A percentile compares a stretch with the other conserved stretches of the same genome.
These are phyloP conservation scores for Eclectus roratus DNA, from an alignment of 2,113 vertebrate genomes.

Conservation along the genomic window DNA sequence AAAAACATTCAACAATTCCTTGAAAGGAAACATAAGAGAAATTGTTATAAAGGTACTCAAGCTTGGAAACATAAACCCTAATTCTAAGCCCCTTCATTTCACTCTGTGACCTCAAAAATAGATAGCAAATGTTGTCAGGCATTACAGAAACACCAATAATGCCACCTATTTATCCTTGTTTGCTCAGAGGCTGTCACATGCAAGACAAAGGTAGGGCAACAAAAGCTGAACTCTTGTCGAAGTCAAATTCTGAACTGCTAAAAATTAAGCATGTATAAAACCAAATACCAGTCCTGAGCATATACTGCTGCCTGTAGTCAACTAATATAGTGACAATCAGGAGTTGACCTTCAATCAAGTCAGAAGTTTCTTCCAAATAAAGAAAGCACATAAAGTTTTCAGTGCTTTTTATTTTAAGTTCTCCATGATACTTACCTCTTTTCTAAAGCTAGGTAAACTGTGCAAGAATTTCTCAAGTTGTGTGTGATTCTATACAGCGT, in stretches of 20 bases:
- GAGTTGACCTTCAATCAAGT: background rate
- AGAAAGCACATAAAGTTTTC: background rate
- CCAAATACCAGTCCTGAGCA: background rate
- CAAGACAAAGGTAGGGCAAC: background rate
- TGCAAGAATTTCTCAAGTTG: constrained; percentile 75
- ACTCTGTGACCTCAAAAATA: background rate
- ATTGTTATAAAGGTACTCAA: background rate
- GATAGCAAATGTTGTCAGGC: background rate
- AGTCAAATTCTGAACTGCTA: background rate
- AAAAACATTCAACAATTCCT: background rate
- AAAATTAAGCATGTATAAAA: background rate
- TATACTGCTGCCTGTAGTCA: background rate
- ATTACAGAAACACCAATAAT: background rate
- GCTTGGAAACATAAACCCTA: background rate
- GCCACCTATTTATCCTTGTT: background rate
- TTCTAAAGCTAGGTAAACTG: constrained; percentile 84
- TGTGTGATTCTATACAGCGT: constrained; percentile 79
- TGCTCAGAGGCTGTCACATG: background rate
- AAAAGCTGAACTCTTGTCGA: background rate
- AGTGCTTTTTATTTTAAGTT: background rate
- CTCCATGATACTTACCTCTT: constrained; percentile 78
- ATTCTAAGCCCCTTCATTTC: background rate
- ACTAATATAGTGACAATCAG: background rate
- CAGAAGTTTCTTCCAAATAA: background rate
- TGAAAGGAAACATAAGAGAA: background rate